phyloP scores from a whole-genome alignment of 2,113 vertebrate genomes.

The Clarias magur region DNA sequence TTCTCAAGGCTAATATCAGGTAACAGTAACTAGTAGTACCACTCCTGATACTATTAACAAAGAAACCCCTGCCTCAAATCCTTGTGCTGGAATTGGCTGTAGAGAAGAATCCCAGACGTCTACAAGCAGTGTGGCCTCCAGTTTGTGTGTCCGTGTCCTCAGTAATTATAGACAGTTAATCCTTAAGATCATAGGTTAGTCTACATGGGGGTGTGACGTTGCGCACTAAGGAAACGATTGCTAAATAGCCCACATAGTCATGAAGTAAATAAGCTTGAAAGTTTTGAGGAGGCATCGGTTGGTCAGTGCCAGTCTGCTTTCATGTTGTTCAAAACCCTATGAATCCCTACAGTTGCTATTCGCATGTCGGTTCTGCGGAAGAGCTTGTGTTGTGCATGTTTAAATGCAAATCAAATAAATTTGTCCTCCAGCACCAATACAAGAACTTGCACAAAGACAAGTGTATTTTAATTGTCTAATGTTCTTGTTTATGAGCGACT shows the following conservation, averaged over 20 bases:
- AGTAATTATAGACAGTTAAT: conserved; percentile 5
- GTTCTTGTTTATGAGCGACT: neutral
- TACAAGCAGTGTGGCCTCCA: neutral
- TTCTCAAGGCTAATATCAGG: neutral
- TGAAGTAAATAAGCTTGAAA: conserved; percentile 36
- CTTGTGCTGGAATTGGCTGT: neutral
- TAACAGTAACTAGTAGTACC: neutral
- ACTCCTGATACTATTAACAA: neutral
- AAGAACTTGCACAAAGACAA: neutral
- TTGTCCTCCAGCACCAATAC: neutral
- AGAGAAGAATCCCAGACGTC: neutral
- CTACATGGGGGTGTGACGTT: neutral
- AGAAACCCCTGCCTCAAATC: neutral
- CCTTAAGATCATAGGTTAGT: neutral
- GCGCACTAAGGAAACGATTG: conserved; percentile 8
- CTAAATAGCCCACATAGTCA: conserved; percentile 15
- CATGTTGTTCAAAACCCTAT: conserved; percentile 14
- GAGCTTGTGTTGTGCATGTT: neutral
- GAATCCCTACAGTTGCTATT: neutral
- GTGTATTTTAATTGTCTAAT: neutral
- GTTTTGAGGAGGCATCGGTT: conserved; percentile 65
- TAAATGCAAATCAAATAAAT: conserved; percentile 1
- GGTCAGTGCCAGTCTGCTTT: neutral
- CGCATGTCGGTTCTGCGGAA: conserved; percentile 1
- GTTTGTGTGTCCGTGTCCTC: neutral